Conservation (phyloP, 1,140 invertebrate species). For the Drosophila nigromelanica region DNA sequence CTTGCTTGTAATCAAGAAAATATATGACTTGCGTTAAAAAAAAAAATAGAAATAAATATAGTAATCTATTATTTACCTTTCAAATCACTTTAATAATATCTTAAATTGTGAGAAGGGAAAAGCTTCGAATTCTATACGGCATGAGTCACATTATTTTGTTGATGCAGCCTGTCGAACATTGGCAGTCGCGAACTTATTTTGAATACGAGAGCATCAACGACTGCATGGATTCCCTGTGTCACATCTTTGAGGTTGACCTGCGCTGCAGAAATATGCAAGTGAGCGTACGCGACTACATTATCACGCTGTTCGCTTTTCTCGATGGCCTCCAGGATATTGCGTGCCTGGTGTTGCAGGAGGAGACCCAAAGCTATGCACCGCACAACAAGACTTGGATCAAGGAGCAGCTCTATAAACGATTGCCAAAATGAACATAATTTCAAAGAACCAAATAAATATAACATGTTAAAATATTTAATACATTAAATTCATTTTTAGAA, state of each 20-base stretch:
- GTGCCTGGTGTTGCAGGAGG: background rate
- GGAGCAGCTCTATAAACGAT: slow-evolving; percentile 7
- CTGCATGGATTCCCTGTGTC: background rate
- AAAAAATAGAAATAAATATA: no score
- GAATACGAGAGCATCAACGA: background rate
- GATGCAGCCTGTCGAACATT: background rate
- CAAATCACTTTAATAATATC: background rate
- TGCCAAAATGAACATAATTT: no score
- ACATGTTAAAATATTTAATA: background rate
- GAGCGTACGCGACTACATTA: background rate
- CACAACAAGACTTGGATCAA: slow-evolving; percentile 6
- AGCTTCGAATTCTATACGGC: no score
- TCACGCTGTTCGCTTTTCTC: background rate
- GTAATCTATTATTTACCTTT: background rate
- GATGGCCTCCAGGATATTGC: slow-evolving; percentile 1
- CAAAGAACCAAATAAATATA: no score
- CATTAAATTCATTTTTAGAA: background rate
- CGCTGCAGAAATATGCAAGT: background rate
- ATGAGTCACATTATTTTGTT: slow-evolving; percentile 4
- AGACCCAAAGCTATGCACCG: background rate
- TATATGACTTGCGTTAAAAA: background rate
- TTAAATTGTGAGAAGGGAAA: no score
- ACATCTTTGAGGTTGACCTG: background rate
- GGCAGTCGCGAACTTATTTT: background rate
- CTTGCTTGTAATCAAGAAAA: no score